Conservation (phyloP, 2,888 invertebrate species). For the Scaptomyza flava region DNA sequence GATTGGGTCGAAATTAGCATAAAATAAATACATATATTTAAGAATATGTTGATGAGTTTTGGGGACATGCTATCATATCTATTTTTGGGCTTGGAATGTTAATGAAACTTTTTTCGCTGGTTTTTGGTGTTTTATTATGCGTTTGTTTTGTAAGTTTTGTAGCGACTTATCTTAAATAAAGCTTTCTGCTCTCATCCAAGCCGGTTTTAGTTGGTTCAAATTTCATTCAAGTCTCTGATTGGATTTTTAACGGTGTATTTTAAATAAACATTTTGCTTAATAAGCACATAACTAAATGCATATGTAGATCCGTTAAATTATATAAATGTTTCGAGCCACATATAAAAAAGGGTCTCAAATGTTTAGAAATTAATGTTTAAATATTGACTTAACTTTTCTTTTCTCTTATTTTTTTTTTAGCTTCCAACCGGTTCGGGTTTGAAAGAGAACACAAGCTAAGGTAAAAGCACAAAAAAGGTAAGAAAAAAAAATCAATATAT, state of each 20-base stretch:
- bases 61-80: slow-evolving; percentile 70
- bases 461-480: slow-evolving; percentile 21
- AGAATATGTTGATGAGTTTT: slow-evolving; percentile 41
- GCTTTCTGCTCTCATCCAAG: slow-evolving; percentile 31
- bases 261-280: slow-evolving; percentile 40
- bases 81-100: slow-evolving; percentile 61
- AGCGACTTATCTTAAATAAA: slow-evolving; percentile 43
- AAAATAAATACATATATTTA: slow-evolving; percentile 35
- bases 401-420: neutral
- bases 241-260: slow-evolving; percentile 30
- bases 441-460: slow-evolving; percentile 50
- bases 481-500: slow-evolving; percentile 38
- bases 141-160: slow-evolving; percentile 33
- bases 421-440: slow-evolving; percentile 59
- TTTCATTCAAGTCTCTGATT: slow-evolving; percentile 45
- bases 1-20: slow-evolving; percentile 67
- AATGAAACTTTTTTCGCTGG: slow-evolving; percentile 34
- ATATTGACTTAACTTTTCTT: slow-evolving; percentile 38
- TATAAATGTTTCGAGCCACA: slow-evolving; percentile 40
- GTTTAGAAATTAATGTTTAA: slow-evolving; percentile 22
- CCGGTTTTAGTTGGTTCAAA: slow-evolving; percentile 57
- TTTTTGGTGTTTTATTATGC: slow-evolving; percentile 40
- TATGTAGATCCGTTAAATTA: slow-evolving; percentile 22
- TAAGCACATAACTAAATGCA: slow-evolving; percentile 21
- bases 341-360: slow-evolving; percentile 14